phyloP scores from a whole-genome alignment of 2,797 vertebrate genomes.

The Fundulus diaphanus region DNA sequence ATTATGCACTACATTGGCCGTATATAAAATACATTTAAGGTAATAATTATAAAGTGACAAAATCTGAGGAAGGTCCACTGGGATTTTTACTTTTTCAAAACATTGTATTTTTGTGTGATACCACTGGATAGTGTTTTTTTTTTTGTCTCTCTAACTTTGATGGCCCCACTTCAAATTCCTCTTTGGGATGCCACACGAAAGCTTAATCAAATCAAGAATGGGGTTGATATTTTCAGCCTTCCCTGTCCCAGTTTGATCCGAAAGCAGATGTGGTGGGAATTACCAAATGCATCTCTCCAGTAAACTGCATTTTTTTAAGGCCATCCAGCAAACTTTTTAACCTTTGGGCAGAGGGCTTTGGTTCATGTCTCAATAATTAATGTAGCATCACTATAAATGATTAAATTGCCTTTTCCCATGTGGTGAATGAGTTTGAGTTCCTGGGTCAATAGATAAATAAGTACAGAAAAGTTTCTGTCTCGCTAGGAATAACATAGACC shows the following conservation, averaged over 20 bases:
- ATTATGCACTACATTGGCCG: too few relatives aligned
- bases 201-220: not conserved
- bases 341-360: slow-evolving; percentile 7
- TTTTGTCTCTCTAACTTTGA: not conserved
- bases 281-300: slow-evolving; percentile 16
- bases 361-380: slow-evolving; percentile 52
- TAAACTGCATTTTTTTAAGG: slow-evolving; percentile 32
- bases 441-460: slow-evolving; percentile 37
- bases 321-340: slow-evolving; percentile 23
- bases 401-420: slow-evolving; percentile 27
- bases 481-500: slow-evolving; percentile 5
- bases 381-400: slow-evolving; percentile 33
- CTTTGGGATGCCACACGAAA: not conserved
- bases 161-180: not conserved
- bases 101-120: not conserved
- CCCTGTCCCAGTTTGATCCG: slow-evolving; percentile 53
- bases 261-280: slow-evolving; percentile 41
- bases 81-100: slow-evolving; percentile 10
- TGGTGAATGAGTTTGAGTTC: slow-evolving; percentile 25
- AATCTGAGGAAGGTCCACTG: not conserved
- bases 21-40: too few relatives aligned
- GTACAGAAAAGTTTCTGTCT: slow-evolving; percentile 10
- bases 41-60: too few relatives aligned
- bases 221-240: slow-evolving; percentile 37
- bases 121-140: not conserved